Percentiles rank a stretch among this genome's conserved stretches.
Evolutionary conservation across 2,797 vertebrate species (phyloP).

Genomic region (Hoplostethus mediterraneus): DNA sequence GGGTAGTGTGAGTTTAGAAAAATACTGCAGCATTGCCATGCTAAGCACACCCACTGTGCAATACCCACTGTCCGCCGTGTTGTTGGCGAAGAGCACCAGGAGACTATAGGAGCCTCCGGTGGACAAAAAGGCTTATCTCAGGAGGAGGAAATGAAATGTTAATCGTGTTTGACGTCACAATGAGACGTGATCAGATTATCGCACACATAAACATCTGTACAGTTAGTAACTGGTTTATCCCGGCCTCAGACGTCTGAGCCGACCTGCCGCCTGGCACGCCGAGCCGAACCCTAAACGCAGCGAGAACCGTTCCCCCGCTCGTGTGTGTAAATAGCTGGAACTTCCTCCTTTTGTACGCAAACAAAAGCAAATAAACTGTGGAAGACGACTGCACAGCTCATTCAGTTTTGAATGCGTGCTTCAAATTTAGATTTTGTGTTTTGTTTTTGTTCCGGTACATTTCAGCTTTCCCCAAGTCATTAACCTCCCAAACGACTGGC

Average conservation of each 20-base stretch:
- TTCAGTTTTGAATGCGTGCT: constrained; percentile 23
- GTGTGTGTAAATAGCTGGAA: constrained; percentile 39
- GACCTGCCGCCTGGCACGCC: constrained; percentile 14
- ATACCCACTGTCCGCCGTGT: constrained; percentile 50
- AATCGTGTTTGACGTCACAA: constrained; percentile 57
- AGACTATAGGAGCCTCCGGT: constrained; percentile 56
- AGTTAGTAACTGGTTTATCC: constrained; percentile 39
- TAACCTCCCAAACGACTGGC: constrained; percentile 66
- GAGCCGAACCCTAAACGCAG: constrained; percentile 5
- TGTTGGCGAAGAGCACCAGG: constrained; percentile 56
- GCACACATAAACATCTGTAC: constrained; percentile 22
- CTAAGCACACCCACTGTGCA: constrained; percentile 46
- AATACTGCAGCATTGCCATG: constrained; percentile 65
- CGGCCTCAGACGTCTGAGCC: constrained; percentile 27
- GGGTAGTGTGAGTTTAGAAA: constrained; percentile 35
- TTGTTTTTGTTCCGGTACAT: constrained; percentile 74
- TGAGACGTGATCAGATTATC: constrained; percentile 61
- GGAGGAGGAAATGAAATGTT: constrained; percentile 74
- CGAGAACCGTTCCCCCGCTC: constrained; percentile 14
- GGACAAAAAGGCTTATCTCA: constrained; percentile 77
- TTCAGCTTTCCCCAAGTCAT: constrained; percentile 71
- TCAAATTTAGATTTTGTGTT: constrained; percentile 68
- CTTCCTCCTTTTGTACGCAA: constrained; percentile 38
- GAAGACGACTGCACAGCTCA: constrained; percentile 28
- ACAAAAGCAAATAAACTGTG: constrained; percentile 37